Conservation (phyloP, 2,888 invertebrate genomes). For the Cerceris ruficornis region DNA sequence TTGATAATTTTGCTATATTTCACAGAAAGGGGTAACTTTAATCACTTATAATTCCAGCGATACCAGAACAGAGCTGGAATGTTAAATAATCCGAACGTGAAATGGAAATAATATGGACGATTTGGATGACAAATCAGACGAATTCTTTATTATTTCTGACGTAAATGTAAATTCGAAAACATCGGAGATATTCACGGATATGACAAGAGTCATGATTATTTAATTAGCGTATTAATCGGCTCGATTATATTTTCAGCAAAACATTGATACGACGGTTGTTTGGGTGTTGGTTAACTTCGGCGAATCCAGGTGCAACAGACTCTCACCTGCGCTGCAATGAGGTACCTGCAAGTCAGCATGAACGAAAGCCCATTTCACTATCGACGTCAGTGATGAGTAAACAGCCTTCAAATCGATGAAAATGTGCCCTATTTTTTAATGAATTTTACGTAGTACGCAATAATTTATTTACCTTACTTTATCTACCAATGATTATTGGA, state of each 20-base stretch:
- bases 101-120: background rate
- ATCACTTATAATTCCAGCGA: too few species aligned
- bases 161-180: slow-evolving; percentile 7
- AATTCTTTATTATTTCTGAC: background rate
- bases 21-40: too few species aligned
- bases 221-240: slow-evolving; percentile 46
- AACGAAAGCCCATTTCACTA: slow-evolving; percentile 65
- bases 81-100: background rate
- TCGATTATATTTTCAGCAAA: slow-evolving; percentile 23
- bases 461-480: slow-evolving; percentile 2
- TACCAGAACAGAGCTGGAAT: too few species aligned
- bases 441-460: slow-evolving; percentile 31
- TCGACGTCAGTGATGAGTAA: slow-evolving; percentile 46
- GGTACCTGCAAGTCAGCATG: slow-evolving; percentile 64
- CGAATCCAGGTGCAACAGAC: slow-evolving; percentile 61
- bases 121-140: background rate
- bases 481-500: background rate
- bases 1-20: too few species aligned
- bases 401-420: slow-evolving; percentile 57
- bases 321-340: slow-evolving; percentile 64
- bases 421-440: slow-evolving; percentile 38
- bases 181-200: background rate
- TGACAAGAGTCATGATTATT: slow-evolving; percentile 10
- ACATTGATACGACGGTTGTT: slow-evolving; percentile 31
- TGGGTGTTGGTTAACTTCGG: slow-evolving; percentile 56